Percentiles rank a stretch among this genome's conserved stretches.
These are phyloP conservation scores for Hypercompe scribonia DNA, from an alignment of 2,888 invertebrate species.

Conservation along the genomic window DNA sequence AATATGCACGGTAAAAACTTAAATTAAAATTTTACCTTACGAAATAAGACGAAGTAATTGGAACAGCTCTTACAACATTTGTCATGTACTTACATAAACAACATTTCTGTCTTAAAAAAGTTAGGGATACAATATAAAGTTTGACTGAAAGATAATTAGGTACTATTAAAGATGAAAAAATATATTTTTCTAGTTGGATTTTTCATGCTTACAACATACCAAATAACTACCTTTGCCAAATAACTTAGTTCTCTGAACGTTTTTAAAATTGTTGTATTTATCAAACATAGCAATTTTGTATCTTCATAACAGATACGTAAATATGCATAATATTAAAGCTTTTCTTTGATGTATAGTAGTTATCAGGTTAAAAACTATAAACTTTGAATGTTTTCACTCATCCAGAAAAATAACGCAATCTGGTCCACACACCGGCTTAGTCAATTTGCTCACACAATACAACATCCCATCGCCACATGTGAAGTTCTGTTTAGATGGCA, in stretches of 20 bases:
- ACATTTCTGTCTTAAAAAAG: not conserved
- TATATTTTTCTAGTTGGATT: not conserved
- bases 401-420: not conserved
- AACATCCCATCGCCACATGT: slow-evolving; percentile 9
- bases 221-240: no score
- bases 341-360: not conserved
- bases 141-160: no score
- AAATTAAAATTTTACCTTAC: not conserved
- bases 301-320: not conserved
- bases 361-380: not conserved
- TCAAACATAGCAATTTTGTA: not conserved
- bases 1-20: not conserved
- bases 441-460: not conserved
- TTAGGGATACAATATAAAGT: not conserved
- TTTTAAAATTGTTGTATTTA: no score
- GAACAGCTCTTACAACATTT: not conserved
- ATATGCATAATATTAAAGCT: not conserved
- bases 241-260: no score
- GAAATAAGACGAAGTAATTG: not conserved
- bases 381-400: not conserved
- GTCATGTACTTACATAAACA: not conserved
- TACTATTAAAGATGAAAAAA: no score
- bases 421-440: not conserved
- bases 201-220: no score
- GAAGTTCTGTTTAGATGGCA: slow-evolving; percentile 1